phyloP scores from a whole-genome alignment of 2,113 vertebrate species.

The Anarrhichthys ocellatus region DNA sequence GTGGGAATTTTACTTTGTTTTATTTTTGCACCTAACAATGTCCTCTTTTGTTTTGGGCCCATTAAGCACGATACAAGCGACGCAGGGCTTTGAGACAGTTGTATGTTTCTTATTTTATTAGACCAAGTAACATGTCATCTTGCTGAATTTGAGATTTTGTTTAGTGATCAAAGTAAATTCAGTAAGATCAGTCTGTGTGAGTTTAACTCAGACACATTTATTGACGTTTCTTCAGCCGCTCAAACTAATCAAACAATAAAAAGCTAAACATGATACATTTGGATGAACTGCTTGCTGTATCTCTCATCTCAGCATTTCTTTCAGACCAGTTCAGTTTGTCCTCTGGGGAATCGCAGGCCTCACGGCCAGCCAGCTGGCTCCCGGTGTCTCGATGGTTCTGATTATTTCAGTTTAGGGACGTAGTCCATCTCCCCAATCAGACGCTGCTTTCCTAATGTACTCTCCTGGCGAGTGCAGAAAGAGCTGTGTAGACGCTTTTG shows the following conservation, averaged over 20 bases:
- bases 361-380: constrained; percentile 60
- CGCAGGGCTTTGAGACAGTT: background rate
- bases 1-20: background rate
- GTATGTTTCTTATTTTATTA: background rate
- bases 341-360: constrained; percentile 47
- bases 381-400: constrained; percentile 39
- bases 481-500: constrained; percentile 67
- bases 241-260: background rate
- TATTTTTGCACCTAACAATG: background rate
- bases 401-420: constrained; percentile 54
- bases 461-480: constrained; percentile 42
- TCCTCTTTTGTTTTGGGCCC: background rate
- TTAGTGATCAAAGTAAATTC: background rate
- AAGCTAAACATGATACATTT: background rate
- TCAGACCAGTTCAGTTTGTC: constrained; percentile 46
- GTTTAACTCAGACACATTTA: background rate
- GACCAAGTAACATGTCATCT: background rate
- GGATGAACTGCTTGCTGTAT: background rate
- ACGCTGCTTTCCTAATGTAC: constrained; percentile 52
- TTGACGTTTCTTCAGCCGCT: background rate
- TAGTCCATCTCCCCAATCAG: constrained; percentile 58
- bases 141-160: background rate
- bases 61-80: background rate
- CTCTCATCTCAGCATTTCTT: constrained; percentile 32
- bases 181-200: background rate